Evolutionary conservation across 1,140 invertebrate species (phyloP).

Genomic region (Thaumatotibia leucotreta): DNA sequence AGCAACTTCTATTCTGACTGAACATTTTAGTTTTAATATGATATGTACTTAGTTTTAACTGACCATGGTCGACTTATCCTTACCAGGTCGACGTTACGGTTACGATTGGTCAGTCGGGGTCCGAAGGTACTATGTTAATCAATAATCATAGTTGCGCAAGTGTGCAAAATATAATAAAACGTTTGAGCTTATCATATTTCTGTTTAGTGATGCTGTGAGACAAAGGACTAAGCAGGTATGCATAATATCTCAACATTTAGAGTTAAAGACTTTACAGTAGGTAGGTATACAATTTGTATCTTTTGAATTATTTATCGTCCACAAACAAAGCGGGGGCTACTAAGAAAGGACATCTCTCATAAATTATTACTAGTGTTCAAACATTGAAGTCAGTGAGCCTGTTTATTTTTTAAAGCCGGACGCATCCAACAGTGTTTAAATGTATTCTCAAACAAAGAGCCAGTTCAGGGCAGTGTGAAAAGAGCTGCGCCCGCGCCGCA

Average conservation of each 20-base stretch:
- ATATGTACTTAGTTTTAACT: too few species aligned
- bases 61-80: too few species aligned
- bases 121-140: too few species aligned
- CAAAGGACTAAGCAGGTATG: too few species aligned
- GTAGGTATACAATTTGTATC: neutral
- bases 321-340: slow-evolving; percentile 2
- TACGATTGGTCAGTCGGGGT: too few species aligned
- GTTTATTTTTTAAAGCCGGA: slow-evolving; percentile 65
- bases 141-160: too few species aligned
- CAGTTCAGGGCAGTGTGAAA: slow-evolving; percentile 54
- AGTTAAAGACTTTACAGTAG: neutral
- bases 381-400: slow-evolving; percentile 50
- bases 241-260: neutral
- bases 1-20: too few species aligned
- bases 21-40: too few species aligned
- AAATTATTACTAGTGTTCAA: slow-evolving; percentile 64
- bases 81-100: too few species aligned
- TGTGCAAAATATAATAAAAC: too few species aligned
- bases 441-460: slow-evolving; percentile 70
- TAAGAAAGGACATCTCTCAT: slow-evolving; percentile 51
- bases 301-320: neutral
- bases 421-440: slow-evolving; percentile 67
- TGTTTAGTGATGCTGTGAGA: too few species aligned
- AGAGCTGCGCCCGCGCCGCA: slow-evolving; percentile 44
- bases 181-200: too few species aligned